Evolutionary conservation across 64 coral and sea anemone species (phyloP).

Genomic region (Montipora cactus): DNA sequence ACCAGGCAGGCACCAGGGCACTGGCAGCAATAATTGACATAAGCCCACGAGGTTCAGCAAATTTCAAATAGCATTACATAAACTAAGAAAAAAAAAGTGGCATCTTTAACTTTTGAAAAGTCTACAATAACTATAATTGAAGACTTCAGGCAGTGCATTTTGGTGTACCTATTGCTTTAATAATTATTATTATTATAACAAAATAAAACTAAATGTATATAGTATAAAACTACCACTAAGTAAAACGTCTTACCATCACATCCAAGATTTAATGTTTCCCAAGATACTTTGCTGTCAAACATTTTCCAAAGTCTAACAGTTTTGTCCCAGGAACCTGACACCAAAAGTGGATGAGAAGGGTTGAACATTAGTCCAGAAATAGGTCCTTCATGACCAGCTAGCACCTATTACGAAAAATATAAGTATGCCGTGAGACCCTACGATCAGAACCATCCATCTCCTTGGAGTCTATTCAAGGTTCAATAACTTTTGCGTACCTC

Average conservation of each 20-base stretch:
- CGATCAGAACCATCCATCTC: too few relatives aligned
- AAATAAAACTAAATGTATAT: too few relatives aligned
- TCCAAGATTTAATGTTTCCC: conserved; percentile 87
- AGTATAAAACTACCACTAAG: neutral
- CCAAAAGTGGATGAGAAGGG: conserved; percentile 85
- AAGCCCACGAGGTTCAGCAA: too few relatives aligned
- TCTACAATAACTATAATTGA: too few relatives aligned
- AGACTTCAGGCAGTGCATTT: too few relatives aligned
- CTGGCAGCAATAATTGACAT: too few relatives aligned
- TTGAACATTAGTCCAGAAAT: conserved; percentile 88
- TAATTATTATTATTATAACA: too few relatives aligned
- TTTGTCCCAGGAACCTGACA: conserved; percentile 98
- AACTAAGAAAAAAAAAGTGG: too few relatives aligned
- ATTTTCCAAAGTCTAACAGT: conserved; percentile 92
- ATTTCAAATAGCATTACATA: too few relatives aligned
- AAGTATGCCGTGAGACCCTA: neutral
- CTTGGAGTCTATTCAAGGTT: neutral
- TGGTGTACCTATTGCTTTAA: too few relatives aligned
- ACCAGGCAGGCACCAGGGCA: too few relatives aligned
- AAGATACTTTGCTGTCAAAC: conserved; percentile 84
- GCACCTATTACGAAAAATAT: conserved; percentile 50
- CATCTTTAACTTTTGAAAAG: too few relatives aligned
- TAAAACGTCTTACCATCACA: conserved; percentile 75
- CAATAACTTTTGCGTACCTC: conserved; percentile 59
- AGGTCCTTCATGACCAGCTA: conserved; percentile 95